These are phyloP conservation scores for Perizoma flavofasciatum DNA, from an alignment of 2,888 invertebrate species.

Conservation along the genomic window DNA sequence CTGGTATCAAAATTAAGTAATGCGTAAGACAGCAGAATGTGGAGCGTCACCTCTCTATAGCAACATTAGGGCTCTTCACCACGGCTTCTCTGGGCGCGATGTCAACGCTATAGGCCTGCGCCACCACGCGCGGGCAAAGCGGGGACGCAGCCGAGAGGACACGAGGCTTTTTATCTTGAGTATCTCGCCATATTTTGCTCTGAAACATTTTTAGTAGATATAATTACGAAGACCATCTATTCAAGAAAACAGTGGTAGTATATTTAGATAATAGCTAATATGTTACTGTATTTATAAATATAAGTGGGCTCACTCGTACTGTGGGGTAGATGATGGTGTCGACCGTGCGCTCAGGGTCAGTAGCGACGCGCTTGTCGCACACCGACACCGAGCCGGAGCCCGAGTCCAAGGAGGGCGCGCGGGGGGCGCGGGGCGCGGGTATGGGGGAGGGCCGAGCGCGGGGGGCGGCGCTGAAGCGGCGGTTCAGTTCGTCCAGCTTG, in stretches of 20 bases:
- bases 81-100: conserved; percentile 42
- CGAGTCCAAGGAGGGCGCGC: conserved; percentile 16
- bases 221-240: no score
- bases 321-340: conserved; percentile 10
- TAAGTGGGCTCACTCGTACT: background rate
- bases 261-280: no score
- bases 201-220: no score
- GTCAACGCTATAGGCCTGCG: conserved; percentile 46
- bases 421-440: conserved; percentile 1
- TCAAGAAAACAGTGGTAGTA: no score
- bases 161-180: no score
- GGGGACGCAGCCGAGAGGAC: background rate
- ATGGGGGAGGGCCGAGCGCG: conserved; percentile 18
- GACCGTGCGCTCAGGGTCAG: conserved; percentile 46
- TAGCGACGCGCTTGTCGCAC: conserved; percentile 63
- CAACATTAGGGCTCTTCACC: conserved; percentile 36
- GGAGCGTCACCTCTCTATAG: conserved; percentile 46
- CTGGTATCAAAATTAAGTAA: no score
- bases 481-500: conserved; percentile 69
- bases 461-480: conserved; percentile 44
- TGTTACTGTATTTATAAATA: no score
- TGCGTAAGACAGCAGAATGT: no score
- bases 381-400: conserved; percentile 53
- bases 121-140: conserved; percentile 32
- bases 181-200: no score